phyloP scores from a whole-genome alignment of 2,888 invertebrate genomes.

The Callosobruchus maculatus region DNA sequence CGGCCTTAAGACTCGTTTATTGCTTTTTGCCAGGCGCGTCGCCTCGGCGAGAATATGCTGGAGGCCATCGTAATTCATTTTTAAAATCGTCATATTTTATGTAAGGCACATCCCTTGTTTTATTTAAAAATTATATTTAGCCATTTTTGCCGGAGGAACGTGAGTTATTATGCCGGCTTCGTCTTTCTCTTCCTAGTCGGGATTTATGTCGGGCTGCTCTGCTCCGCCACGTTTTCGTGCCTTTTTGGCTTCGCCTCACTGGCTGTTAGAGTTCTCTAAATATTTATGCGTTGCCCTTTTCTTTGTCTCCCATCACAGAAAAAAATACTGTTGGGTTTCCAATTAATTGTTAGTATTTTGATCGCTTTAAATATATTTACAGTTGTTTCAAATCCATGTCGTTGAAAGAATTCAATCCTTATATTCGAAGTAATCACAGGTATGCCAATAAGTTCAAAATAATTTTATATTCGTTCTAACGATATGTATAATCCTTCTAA shows the following conservation, averaged over 20 bases:
- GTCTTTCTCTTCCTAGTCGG: slow-evolving; percentile 22
- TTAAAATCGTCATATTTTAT: slow-evolving; percentile 33
- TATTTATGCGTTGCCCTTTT: not conserved
- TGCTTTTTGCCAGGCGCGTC: not conserved
- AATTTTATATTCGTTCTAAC: too few species aligned
- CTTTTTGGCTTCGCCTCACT: not conserved
- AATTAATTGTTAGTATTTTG: too few species aligned
- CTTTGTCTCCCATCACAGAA: too few species aligned
- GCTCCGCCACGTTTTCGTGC: not conserved
- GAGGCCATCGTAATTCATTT: slow-evolving; percentile 20
- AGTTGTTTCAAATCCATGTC: too few species aligned
- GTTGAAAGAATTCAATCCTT: too few species aligned
- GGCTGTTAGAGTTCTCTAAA: not conserved
- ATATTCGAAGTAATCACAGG: too few species aligned
- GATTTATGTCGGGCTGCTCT: not conserved
- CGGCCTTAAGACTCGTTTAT: not conserved
- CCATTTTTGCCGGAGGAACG: slow-evolving; percentile 32
- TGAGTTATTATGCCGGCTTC: slow-evolving; percentile 36
- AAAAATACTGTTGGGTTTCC: too few species aligned
- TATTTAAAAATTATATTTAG: slow-evolving; percentile 35
- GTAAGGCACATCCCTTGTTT: slow-evolving; percentile 31
- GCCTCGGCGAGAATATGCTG: slow-evolving; percentile 6
- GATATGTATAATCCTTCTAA: too few species aligned
- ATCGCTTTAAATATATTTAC: too few species aligned
- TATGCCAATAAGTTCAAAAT: too few species aligned